phyloP scores from a whole-genome alignment of 2,797 vertebrate species.

The Coregonus sp. region DNA sequence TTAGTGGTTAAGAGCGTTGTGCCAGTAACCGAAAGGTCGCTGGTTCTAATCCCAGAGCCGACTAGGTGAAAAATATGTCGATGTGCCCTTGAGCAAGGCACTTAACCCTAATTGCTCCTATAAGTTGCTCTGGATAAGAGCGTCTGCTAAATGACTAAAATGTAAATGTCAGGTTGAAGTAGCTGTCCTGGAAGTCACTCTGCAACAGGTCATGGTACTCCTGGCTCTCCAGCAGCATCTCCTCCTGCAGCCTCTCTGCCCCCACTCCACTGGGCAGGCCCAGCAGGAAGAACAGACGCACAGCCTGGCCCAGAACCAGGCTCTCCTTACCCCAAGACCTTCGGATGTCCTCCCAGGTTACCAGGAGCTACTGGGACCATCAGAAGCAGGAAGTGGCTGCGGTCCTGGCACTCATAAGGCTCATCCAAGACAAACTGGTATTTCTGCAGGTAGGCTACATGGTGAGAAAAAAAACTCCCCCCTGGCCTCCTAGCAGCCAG shows the following conservation, averaged over 20 bases:
- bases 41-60: no score
- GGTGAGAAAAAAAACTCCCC: neutral
- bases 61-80: no score
- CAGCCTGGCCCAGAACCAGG: neutral
- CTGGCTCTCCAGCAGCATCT: conserved; percentile 5
- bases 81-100: no score
- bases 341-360: conserved; percentile 2
- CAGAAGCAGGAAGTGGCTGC: conserved; percentile 51
- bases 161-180: conserved; percentile 53
- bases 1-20: no score
- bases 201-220: conserved; percentile 46
- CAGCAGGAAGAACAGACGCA: conserved; percentile 54
- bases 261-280: conserved; percentile 13
- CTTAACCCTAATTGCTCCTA: no score
- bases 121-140: no score
- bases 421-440: conserved; percentile 54
- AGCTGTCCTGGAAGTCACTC: conserved; percentile 58
- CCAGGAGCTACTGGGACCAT: conserved; percentile 24
- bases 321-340: conserved; percentile 60
- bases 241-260: neutral
- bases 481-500: neutral
- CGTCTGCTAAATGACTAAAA: no score
- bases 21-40: no score
- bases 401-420: conserved; percentile 21
- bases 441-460: neutral